Base-by-base conservation (phyloP, 2,888 invertebrate genomes). In the Lacanobia wlatinum region DNA sequence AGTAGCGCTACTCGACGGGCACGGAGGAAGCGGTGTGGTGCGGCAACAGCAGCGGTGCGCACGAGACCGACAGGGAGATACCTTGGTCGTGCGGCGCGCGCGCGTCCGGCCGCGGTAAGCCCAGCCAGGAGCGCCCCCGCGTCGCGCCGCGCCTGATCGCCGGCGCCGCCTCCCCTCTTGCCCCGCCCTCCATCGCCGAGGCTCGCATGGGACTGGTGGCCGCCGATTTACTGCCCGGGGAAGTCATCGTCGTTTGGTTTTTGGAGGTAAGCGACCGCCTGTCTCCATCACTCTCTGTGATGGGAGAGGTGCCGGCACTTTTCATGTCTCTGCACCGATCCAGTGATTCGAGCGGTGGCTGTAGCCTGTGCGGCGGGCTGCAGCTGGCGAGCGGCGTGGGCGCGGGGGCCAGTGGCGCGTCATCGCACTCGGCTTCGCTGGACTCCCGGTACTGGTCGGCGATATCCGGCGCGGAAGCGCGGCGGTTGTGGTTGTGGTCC, bases 1-100 rank as follows among this genome's bases (percentile, higher is more conserved):
- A 50, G 80, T 59, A 75, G 67, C 78, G 70, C 89, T 92, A 92
- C 87, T 93, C 94, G 90, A 93, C 94, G 84, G 87, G 87, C 75
- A 92, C 91, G 84, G 91, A 90, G 77, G 88, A 90, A 89, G 93
- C 92, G 81, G 92, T 92, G 94, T 89, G 91, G 90, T 90, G 92
- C 78, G 87, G 87, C 77, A 87, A 83, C 83, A 89, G 89, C 82
- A 89, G 82, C 76, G 84, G 84, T 69, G 88, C 87, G 83, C 88
- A 88, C 87, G 88, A 80, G 83, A 55, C 69, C 68, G 81, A 60
- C 66, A 78, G 59, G 8, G 85, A 52, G 72, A 84, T 90, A 90
- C 91, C 88, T 91, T 88, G 87, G 89, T 86, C 81, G 87, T 82
- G 81, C 74, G 87, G 82, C 70, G 84, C 75, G 70, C 79, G 83